Evolutionary conservation across 2,888 invertebrate genomes (phyloP).

Genomic region (Tupiocoris notatus): DNA sequence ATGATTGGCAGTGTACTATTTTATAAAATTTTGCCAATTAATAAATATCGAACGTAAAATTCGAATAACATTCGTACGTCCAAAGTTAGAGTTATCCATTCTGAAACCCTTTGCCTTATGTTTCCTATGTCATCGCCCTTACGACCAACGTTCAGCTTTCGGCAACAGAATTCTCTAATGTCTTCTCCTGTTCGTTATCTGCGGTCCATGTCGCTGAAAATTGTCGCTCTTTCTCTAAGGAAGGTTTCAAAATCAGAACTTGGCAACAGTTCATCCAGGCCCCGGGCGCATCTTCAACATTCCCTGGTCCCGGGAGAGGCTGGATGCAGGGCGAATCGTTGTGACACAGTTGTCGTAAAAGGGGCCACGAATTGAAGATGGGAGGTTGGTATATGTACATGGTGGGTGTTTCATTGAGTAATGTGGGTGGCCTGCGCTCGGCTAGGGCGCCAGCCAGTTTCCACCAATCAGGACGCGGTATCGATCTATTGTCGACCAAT

Average conservation of each 20-base stretch:
- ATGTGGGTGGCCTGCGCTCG: background rate
- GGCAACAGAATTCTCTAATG: no score
- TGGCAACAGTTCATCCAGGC: background rate
- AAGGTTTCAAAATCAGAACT: background rate
- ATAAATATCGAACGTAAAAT: no score
- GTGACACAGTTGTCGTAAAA: background rate
- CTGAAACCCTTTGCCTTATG: no score
- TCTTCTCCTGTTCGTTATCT: no score
- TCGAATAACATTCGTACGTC: no score
- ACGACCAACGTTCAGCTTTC: no score
- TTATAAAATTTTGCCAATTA: no score
- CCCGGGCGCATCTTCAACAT: background rate
- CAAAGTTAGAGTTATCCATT: no score
- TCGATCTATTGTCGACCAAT: slow-evolving; percentile 6
- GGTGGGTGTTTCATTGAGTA: background rate
- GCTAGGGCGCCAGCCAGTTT: background rate
- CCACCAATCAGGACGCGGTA: slow-evolving; percentile 5
- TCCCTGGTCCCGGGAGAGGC: background rate
- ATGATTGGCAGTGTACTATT: no score
- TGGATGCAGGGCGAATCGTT: no score
- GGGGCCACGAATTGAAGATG: background rate
- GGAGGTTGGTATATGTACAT: background rate
- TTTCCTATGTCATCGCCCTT: no score
- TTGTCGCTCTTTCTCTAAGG: background rate
- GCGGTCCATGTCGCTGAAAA: no score